Evolutionary conservation across 2,888 invertebrate genomes (phyloP), one percentile per base, ranked within the genome.

Genomic region (Cerceris rybyensis): DNA sequence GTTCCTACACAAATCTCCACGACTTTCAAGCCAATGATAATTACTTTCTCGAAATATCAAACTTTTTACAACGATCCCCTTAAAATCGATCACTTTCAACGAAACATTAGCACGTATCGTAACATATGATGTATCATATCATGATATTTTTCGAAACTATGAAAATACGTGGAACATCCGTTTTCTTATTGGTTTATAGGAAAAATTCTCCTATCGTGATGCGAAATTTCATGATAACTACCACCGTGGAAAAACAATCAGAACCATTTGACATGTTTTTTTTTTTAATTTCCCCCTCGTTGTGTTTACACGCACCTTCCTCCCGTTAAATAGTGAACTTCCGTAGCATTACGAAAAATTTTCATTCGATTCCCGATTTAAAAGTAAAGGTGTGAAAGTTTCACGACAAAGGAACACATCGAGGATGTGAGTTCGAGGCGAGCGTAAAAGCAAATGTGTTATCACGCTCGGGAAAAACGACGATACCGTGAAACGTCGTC

Each of bases 31-130:
- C 13, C 14, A 42, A 7, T 4, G 70, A 64, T 71, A 68, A 77
- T 67, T 64, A 71, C 72, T 68, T 60, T 65, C 17, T 14, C 17
- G 11, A n/a, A 16, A 66, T 69, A 77, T 72, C 46, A 52, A 60
- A 28, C 28, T 60, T 57, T 42, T 7, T 42, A 41, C 52, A 28
- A 65, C 50, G 7, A 69, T 58, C 57, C 49, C 11, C 41, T 7
- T 13, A 17, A n/a, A 43, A 61, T 69, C 52, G 64, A 52, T 46
- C 28, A 14, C 8, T 60, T 59, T 55, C 28, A 28, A 28, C 28
- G 28, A 28, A 28, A 28, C 28, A 28, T 28, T 4, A 28, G 4
- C 2, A 28, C 28, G 28, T 28, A 28, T 28, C 28, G 28, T 28
- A 28, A 28, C 28, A 28, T 28, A 28, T 28, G 28, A 28, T 28